phyloP scores from a whole-genome alignment of 92 coral and sea anemone species.

The Actinostola sp. region DNA sequence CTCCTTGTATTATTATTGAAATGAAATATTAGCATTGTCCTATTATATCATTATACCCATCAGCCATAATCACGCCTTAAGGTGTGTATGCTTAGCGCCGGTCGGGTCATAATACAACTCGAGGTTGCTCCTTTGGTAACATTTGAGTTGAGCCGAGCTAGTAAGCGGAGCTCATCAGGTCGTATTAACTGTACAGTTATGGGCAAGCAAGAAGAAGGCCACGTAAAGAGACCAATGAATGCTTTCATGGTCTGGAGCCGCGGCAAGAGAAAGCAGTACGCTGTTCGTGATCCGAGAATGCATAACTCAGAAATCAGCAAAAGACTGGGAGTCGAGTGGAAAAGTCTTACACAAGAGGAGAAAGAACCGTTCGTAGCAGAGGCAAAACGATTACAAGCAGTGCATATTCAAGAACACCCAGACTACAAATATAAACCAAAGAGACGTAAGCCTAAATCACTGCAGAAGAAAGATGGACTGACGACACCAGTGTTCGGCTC shows the following conservation, averaged over 20 bases:
- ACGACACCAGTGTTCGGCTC: slow-evolving; percentile 83
- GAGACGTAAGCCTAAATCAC: slow-evolving; percentile 93
- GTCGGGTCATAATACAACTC: slow-evolving; percentile 75
- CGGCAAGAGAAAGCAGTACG: slow-evolving; percentile 98
- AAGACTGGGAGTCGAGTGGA: slow-evolving; percentile 98
- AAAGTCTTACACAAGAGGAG: slow-evolving; percentile 92
- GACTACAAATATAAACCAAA: slow-evolving; percentile 99
- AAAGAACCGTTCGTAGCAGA: slow-evolving; percentile 99
- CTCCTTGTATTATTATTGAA: slow-evolving; percentile 97
- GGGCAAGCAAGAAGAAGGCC: slow-evolving; percentile 99
- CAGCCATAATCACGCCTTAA: slow-evolving; percentile 98
- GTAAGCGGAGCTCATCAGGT: slow-evolving; percentile 24
- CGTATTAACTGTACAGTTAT: slow-evolving; percentile 50
- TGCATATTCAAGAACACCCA: slow-evolving; percentile 98
- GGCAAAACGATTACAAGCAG: slow-evolving; percentile 98
- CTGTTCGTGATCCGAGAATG: slow-evolving; percentile 96
- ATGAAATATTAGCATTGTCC: slow-evolving; percentile 99
- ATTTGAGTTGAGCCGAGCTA: slow-evolving; percentile 59
- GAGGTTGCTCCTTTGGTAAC: slow-evolving; percentile 97
- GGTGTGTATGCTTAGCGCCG: slow-evolving; percentile 75
- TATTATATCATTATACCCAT: slow-evolving; percentile 98
- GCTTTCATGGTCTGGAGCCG: slow-evolving; percentile 99
- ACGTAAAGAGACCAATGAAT: slow-evolving; percentile 98
- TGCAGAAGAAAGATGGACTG: slow-evolving; percentile 88
- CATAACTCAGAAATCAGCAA: slow-evolving; percentile 99